phyloP scores from a whole-genome alignment of 2,113 vertebrate species.

The Zootoca vivipara region DNA sequence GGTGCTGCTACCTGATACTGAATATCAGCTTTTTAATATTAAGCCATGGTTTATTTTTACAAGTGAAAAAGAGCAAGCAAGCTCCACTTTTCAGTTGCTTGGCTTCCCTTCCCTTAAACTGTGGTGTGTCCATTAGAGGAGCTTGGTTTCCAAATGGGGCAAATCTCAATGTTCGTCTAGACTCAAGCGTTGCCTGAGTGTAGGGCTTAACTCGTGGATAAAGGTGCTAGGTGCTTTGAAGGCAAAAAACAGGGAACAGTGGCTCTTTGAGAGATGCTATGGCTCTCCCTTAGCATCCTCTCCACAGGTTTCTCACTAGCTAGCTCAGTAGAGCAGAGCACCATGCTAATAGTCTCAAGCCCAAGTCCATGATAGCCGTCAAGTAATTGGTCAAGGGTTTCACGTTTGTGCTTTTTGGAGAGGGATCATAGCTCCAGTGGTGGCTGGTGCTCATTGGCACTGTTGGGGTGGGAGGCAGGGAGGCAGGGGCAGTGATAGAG shows the following conservation, averaged over 20 bases:
- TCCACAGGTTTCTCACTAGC: not conserved
- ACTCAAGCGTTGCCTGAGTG: not conserved
- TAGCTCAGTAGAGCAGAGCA: no score
- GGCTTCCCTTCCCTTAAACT: not conserved
- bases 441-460: no score
- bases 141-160: not conserved
- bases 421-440: no score
- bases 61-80: conserved; percentile 5
- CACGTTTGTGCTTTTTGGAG: no score
- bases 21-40: not conserved
- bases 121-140: not conserved
- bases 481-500: no score
- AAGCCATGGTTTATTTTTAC: conserved; percentile 10
- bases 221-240: not conserved
- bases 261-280: not conserved
- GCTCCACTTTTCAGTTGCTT: not conserved
- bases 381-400: no score
- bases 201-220: not conserved
- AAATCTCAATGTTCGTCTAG: not conserved
- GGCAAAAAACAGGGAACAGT: not conserved
- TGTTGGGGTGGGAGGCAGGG: no score
- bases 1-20: not conserved
- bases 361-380: no score
- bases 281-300: not conserved
- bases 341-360: not conserved